Conservation (phyloP, 2,888 invertebrate species). For the Anagyrus pseudococci region DNA sequence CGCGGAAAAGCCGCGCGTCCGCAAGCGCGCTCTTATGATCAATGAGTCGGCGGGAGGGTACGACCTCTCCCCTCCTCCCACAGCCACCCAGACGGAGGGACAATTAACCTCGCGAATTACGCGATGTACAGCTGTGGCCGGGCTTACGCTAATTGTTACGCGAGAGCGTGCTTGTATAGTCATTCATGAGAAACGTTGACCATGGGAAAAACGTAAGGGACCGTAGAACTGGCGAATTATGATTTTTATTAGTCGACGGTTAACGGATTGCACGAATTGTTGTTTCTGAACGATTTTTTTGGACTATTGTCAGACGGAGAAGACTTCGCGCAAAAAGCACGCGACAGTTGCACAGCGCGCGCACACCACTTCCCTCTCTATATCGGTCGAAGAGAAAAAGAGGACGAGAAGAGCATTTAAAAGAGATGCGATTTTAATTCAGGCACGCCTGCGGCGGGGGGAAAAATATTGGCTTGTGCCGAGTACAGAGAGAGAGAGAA, state of each 20-base stretch:
- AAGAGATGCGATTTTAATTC: constrained; percentile 15
- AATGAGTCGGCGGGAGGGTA: constrained; percentile 31
- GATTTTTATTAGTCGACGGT: too few relatives aligned
- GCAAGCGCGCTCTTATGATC: constrained; percentile 16
- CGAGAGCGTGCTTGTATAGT: too few relatives aligned
- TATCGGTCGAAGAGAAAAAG: too few relatives aligned
- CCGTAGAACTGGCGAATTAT: too few relatives aligned
- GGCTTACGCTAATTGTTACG: neutral
- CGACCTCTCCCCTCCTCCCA: too few relatives aligned
- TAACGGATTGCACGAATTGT: too few relatives aligned
- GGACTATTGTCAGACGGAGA: too few relatives aligned
- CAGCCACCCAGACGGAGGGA: constrained; percentile 12
- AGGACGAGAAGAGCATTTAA: neutral
- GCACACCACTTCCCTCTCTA: too few relatives aligned
- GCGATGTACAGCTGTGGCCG: neutral
- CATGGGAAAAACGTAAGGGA: too few relatives aligned
- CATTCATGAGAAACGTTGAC: too few relatives aligned
- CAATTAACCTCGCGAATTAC: constrained; percentile 26
- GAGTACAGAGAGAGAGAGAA: neutral
- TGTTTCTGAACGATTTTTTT: too few relatives aligned
- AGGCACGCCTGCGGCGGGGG: neutral
- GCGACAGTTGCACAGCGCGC: too few relatives aligned
- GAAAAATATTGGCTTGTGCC: neutral
- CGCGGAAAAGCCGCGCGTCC: constrained; percentile 24
- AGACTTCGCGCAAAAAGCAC: neutral